Conservation (phyloP, 2,797 vertebrate genomes). For the Peromyscus melanophrys region DNA sequence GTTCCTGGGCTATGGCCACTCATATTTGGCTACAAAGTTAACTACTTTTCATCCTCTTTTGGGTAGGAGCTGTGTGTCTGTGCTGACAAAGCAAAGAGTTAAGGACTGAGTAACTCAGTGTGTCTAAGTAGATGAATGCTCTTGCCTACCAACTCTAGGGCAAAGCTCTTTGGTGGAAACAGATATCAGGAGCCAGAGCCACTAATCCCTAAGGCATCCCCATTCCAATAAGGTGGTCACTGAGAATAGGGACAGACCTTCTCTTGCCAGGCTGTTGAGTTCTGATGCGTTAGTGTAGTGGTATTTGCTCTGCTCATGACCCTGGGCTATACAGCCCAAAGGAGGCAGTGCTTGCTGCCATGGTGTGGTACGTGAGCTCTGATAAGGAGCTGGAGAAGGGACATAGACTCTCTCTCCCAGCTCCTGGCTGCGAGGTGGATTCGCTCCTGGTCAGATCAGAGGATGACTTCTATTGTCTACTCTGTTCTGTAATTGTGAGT, state of each 20-base stretch:
- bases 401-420: no score
- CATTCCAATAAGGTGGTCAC: not conserved
- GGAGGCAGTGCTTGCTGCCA: no score
- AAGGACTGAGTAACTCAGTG: not conserved
- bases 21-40: not conserved
- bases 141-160: not conserved
- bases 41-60: not conserved
- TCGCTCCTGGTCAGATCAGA: no score
- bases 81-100: not conserved
- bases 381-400: no score
- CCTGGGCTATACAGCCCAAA: no score
- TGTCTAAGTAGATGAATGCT: not conserved
- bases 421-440: no score
- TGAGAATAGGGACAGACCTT: not conserved
- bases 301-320: no score
- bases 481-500: no score
- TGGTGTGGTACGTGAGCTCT: no score
- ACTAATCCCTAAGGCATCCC: not conserved
- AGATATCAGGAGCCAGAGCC: not conserved
- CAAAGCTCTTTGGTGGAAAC: not conserved
- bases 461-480: no score
- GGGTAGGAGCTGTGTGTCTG: not conserved
- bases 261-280: not conserved
- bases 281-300: not conserved
- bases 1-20: not conserved